Percentiles rank a stretch among this genome's conserved stretches.
These are phyloP conservation scores for Malthinus flaveolus DNA, from an alignment of 2,888 invertebrate genomes.

Conservation along the genomic window DNA sequence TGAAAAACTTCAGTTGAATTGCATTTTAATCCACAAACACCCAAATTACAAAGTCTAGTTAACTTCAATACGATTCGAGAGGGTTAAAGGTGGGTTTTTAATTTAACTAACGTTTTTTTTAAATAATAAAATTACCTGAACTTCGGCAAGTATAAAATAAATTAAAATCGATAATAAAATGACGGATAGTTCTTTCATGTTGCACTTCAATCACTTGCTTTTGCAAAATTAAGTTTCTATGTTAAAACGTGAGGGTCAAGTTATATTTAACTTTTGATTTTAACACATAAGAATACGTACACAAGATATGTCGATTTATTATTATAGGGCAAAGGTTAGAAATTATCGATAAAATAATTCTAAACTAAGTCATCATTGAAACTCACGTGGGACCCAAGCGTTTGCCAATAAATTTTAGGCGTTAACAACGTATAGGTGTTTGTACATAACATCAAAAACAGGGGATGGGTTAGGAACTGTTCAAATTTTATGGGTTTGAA, in stretches of 20 bases:
- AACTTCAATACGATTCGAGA: too few relatives aligned
- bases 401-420: too few relatives aligned
- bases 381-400: too few relatives aligned
- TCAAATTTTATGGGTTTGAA: too few relatives aligned
- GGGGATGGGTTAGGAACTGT: too few relatives aligned
- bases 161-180: constrained; percentile 1
- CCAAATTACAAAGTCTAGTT: too few relatives aligned
- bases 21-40: too few relatives aligned
- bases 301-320: background rate
- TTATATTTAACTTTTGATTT: constrained; percentile 9
- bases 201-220: constrained; percentile 16
- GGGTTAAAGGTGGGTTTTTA: too few relatives aligned
- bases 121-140: background rate
- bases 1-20: too few relatives aligned
- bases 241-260: constrained; percentile 12
- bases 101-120: too few relatives aligned
- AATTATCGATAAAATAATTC: constrained; percentile 4
- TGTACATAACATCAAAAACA: too few relatives aligned
- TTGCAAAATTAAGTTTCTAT: constrained; percentile 14
- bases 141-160: constrained; percentile 2
- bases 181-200: constrained; percentile 13
- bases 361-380: background rate
- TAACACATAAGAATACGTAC: constrained; percentile 1
- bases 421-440: too few relatives aligned
- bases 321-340: constrained; percentile 1